Base-by-base conservation (phyloP, 2,888 invertebrate genomes). In the Eulithis prunata region DNA sequence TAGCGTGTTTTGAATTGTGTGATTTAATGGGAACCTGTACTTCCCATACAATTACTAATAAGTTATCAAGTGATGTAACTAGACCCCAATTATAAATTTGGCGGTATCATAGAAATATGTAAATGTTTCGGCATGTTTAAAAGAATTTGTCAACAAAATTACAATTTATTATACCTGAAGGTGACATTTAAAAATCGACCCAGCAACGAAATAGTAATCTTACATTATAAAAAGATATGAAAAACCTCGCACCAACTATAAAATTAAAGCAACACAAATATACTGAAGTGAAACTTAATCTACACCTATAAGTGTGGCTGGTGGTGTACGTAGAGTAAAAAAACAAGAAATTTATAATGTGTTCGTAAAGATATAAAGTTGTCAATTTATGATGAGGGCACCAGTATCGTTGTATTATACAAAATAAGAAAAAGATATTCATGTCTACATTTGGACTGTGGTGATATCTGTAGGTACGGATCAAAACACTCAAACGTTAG, bases 1-100 rank as follows among this genome's bases (percentile, higher is more conserved):
- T 89, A 91, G 91, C 91, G 75, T 90, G 90, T 89, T 89, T 87
- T 88, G 85, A 89, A 80, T 79, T 81, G 79, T 85, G 84, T 85
- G 84, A 87, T 88, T 88, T 86, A 89, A 90, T 88, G 78, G 82
- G 78, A 81, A 81, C 78, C 80, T 81, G 79, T 84, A 84, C 82
- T 85, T 87, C 81, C 80, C 78, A 81, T 82, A 84, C 82, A 79
- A 84, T 85, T 85, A 85, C 83, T 82, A 82, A 81, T 83, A 78
- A 78, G 56, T 43, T 62, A 28, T 62, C 51, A 62, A 49, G 57
- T 6, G 32, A 10, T 47, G 54, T 57, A 38, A 47, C 57, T 47
- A 54, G 38, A 3, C 4, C 32, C 47, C 10, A 14, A 21, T 57
- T 45, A 46, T 59, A 5, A 51, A 47, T 32, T 57, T 46, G 11